Evolutionary conservation across 2,797 vertebrate genomes (phyloP), one percentile per base, ranked within the genome.

Genomic region (Crocidura indochinensis): DNA sequence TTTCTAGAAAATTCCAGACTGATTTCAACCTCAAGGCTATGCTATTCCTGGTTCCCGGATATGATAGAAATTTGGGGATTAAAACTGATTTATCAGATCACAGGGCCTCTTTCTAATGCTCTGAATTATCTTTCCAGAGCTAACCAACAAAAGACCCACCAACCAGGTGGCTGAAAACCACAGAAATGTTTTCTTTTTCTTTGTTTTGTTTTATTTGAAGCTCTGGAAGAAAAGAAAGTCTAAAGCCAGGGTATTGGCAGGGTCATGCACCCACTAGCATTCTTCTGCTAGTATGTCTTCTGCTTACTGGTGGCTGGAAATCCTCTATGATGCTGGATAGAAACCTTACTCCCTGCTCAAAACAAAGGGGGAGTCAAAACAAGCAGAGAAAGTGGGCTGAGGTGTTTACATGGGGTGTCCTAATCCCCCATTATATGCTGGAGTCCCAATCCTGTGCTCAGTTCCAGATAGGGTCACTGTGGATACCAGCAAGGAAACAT

Each of bases 261-360:
- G 46, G 19, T 1, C 8, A 0, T 14, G 20, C 3, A 44, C 24
- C 78, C 27, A 2, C 27, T 56, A 47, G 53, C 51, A 27, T 12
- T 71, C 49, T 11, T 0, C 12, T 6, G 31, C 10, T n/a, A 62
- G 5, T 1, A 0, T 0, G 6, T 4, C 9, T 15, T 46, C 2
- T 82, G 67, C 31, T 29, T 20, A 56, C 75, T 22, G 26, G 31
- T 11, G 0, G 0, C n/a, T 56, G 5, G 19, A 0, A 22, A 1
- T 3, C 38, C 2, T 27, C 0, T 7, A 56, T 1, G 0, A 26
- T 15, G 22, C 7, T 20, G 4, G 82, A 53, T 8, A 5, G 62
- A 0, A 7, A 4, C 4, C 0, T 17, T 1, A 8, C 8, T 49
- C 6, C 17, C 81, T 6, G 49, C 8, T n/a, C n/a, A n/a, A n/a